phyloP scores from a whole-genome alignment of 2,888 invertebrate genomes.

The Scaptomyza flava region DNA sequence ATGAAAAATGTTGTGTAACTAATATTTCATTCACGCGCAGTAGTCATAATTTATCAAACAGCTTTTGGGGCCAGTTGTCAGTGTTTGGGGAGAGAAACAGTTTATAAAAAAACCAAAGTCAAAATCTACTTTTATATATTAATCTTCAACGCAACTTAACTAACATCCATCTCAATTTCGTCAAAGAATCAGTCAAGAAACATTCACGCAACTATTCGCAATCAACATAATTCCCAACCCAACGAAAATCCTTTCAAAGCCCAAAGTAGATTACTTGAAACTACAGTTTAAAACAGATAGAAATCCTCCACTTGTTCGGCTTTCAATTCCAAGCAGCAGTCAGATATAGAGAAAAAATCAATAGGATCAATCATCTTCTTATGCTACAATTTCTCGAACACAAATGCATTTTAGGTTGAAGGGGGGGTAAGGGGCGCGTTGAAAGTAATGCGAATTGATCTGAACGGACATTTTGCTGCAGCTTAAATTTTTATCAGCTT shows the following conservation, averaged over 20 bases:
- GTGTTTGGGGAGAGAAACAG: neutral
- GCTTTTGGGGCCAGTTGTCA: slow-evolving; percentile 8
- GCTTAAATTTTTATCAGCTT: slow-evolving; percentile 80
- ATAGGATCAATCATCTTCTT: slow-evolving; percentile 75
- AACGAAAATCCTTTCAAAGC: slow-evolving; percentile 9
- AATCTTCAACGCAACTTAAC: too few relatives aligned
- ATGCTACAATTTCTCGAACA: slow-evolving; percentile 33
- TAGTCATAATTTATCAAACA: slow-evolving; percentile 13
- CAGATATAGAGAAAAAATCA: slow-evolving; percentile 67
- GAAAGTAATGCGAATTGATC: slow-evolving; percentile 51
- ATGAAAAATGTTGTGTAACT: neutral
- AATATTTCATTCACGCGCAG: neutral
- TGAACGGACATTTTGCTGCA: slow-evolving; percentile 61
- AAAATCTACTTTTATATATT: too few relatives aligned
- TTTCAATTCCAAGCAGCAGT: slow-evolving; percentile 16
- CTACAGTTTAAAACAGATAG: slow-evolving; percentile 24
- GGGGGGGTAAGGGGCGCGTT: neutral
- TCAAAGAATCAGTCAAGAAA: too few relatives aligned
- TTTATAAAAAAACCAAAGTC: too few relatives aligned
- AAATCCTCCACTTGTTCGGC: slow-evolving; percentile 31
- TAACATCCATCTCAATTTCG: too few relatives aligned
- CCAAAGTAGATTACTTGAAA: slow-evolving; percentile 17
- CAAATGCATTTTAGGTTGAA: neutral
- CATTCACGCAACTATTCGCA: too few relatives aligned
- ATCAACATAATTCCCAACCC: too few relatives aligned